These are phyloP conservation scores for Caenorhabditis afra DNA, from an alignment of 2,888 invertebrate species.

Conservation along the genomic window DNA sequence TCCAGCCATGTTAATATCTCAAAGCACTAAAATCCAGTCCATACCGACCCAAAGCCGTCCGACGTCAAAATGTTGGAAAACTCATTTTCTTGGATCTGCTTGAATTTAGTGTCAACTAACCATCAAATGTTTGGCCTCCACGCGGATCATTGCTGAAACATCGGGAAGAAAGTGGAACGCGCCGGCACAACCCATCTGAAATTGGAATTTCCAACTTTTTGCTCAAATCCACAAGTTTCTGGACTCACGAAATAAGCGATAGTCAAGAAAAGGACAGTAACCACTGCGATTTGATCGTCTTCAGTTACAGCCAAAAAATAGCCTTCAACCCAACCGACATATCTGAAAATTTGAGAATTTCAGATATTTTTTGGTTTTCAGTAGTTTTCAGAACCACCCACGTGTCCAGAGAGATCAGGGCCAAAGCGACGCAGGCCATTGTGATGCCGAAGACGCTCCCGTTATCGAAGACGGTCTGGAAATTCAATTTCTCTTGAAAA, in stretches of 20 bases:
- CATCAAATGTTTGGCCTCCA: no score
- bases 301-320: background rate
- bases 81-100: no score
- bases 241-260: constrained; percentile 5
- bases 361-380: background rate
- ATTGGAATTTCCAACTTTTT: background rate
- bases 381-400: background rate
- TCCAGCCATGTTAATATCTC: no score
- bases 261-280: background rate
- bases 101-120: no score
- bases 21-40: no score
- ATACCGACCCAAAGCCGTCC: no score
- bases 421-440: no score
- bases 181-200: background rate
- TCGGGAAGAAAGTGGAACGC: background rate
- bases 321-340: background rate
- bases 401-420: background rate
- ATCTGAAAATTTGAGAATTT: constrained; percentile 2
- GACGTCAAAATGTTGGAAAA: no score
- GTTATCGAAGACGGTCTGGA: no score
- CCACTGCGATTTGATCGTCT: constrained; percentile 1
- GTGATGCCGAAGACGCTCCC: no score
- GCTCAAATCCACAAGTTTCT: background rate
- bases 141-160: no score
- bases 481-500: no score